A percentile compares a stretch with the other conserved stretches of the same genome.
phyloP scores from a whole-genome alignment of 2,113 vertebrate species.

The Astatotilapia flaviijosephi region DNA sequence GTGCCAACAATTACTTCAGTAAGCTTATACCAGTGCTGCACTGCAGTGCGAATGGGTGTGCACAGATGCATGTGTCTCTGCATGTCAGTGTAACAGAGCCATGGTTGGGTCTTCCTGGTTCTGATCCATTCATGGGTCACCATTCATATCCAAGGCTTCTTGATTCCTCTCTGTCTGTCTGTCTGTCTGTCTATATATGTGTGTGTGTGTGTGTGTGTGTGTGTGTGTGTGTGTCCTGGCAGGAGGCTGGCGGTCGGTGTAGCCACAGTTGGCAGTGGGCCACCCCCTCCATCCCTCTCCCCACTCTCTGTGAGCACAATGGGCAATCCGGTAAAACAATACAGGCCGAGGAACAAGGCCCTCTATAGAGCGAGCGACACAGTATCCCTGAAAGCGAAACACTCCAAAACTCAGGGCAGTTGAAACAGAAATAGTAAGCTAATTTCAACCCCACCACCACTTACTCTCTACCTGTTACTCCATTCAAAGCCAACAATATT shows the following conservation, averaged over 20 bases:
- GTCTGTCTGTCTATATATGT: background rate
- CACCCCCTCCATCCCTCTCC: background rate
- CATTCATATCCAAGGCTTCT: constrained; percentile 49
- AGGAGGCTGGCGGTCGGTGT: constrained; percentile 57
- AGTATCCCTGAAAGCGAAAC: constrained; percentile 67
- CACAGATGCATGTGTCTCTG: background rate
- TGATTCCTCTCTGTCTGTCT: constrained; percentile 14
- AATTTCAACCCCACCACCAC: constrained; percentile 24
- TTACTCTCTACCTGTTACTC: constrained; percentile 6
- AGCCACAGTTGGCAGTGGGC: constrained; percentile 46
- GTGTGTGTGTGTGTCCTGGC: background rate
- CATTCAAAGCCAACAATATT: background rate
- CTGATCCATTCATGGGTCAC: constrained; percentile 41
- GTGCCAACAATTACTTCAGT: background rate
- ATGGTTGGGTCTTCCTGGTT: constrained; percentile 49
- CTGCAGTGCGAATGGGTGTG: background rate
- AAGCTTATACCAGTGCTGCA: background rate
- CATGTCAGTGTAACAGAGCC: constrained; percentile 46
- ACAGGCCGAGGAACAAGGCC: constrained; percentile 70
- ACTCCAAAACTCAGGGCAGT: constrained; percentile 35
- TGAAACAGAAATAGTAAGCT: constrained; percentile 35
- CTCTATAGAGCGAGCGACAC: constrained; percentile 66
- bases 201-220: background rate
- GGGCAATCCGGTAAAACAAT: constrained; percentile 74
- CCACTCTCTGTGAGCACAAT: constrained; percentile 69